phyloP scores from a whole-genome alignment of 2,113 vertebrate species.

The Stegastes partitus region DNA sequence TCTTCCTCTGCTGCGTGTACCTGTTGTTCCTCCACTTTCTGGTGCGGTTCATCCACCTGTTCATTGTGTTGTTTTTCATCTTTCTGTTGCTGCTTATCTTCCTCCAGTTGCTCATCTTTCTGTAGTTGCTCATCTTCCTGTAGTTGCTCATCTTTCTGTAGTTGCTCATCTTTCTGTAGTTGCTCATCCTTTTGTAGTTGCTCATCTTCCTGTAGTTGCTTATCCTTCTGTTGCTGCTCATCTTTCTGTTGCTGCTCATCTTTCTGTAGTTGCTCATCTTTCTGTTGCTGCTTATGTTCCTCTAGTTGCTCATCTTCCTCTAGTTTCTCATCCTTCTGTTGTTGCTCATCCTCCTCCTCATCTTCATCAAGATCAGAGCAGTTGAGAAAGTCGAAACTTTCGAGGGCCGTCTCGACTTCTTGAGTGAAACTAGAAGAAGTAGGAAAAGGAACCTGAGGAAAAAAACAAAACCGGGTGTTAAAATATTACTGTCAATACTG shows the following conservation, averaged over 20 bases:
- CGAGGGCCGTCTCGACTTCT: conserved; percentile 93
- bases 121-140: too few relatives aligned
- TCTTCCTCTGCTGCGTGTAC: conserved; percentile 18
- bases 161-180: too few relatives aligned
- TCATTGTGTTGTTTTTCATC: background rate
- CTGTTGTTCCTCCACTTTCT: background rate
- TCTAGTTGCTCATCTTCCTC: too few relatives aligned
- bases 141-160: too few relatives aligned
- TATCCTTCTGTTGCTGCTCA: background rate
- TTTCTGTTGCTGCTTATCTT: background rate
- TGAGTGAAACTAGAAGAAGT: conserved; percentile 93
- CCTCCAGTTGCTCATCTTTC: background rate
- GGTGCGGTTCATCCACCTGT: background rate
- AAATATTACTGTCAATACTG: background rate
- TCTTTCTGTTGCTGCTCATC: background rate
- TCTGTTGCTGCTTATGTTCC: too few relatives aligned
- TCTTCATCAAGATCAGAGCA: conserved; percentile 92
- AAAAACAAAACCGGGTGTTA: conserved; percentile 17
- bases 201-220: conserved; percentile 2
- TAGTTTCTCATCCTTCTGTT: background rate
- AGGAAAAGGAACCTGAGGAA: conserved; percentile 85
- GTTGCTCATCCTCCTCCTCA: conserved; percentile 58
- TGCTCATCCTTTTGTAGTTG: background rate
- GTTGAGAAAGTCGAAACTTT: conserved; percentile 98
- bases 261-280: too few relatives aligned